These are phyloP conservation scores for Callosobruchus maculatus DNA, from an alignment of 2,888 invertebrate species.

Conservation along the genomic window DNA sequence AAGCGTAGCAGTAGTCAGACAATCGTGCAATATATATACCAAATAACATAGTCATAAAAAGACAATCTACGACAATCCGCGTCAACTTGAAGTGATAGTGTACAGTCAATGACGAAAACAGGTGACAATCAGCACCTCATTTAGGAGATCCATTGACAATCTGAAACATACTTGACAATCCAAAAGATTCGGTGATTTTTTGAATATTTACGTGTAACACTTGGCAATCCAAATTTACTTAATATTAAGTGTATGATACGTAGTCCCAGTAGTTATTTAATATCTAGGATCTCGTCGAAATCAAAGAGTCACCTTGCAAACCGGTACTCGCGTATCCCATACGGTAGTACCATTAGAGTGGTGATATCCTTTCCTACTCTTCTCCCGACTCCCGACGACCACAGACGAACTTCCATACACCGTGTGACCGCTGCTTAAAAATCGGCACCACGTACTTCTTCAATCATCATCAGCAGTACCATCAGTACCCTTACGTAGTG, in stretches of 20 bases:
- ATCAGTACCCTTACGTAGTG: slow-evolving; percentile 50
- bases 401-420: not conserved
- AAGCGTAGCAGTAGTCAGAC: slow-evolving; percentile 25
- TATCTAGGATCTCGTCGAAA: too few species aligned
- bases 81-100: not conserved
- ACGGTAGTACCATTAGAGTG: slow-evolving; percentile 3
- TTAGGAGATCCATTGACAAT: too few species aligned
- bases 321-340: slow-evolving; percentile 9
- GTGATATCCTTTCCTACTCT: not conserved
- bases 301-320: too few species aligned
- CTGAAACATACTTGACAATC: not conserved
- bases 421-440: slow-evolving; percentile 7
- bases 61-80: not conserved
- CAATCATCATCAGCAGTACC: slow-evolving; percentile 43
- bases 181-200: too few species aligned
- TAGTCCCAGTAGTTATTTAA: too few species aligned
- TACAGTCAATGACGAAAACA: too few species aligned
- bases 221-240: not conserved
- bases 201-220: not conserved
- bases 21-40: slow-evolving; percentile 45
- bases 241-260: not conserved
- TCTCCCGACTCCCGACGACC: not conserved
- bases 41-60: slow-evolving; percentile 22
- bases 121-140: too few species aligned
- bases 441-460: slow-evolving; percentile 51